These are phyloP conservation scores for Macrosoma leucophasiata DNA, from an alignment of 2,888 invertebrate species.

Conservation along the genomic window DNA sequence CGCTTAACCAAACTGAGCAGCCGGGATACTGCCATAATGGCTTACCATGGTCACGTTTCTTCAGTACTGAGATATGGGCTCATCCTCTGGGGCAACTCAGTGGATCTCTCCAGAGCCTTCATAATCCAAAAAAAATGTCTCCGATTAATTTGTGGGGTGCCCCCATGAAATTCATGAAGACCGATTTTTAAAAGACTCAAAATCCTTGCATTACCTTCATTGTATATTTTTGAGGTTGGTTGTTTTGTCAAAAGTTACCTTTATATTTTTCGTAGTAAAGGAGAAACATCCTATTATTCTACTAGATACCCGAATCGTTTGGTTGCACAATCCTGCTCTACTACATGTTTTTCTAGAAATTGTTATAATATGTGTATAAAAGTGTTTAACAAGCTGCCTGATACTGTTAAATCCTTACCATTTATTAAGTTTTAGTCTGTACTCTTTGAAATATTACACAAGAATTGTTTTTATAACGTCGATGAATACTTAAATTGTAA, in stretches of 20 bases:
- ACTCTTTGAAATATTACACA: no score
- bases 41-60: slow-evolving; percentile 4
- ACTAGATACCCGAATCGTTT: no score
- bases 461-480: no score
- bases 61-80: slow-evolving; percentile 5
- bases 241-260: slow-evolving; percentile 6
- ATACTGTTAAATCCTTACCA: no score
- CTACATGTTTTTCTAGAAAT: no score
- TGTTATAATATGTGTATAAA: no score
- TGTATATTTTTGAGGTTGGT: slow-evolving; percentile 5
- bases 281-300: no score
- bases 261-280: no score
- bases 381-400: no score
- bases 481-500: no score
- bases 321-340: no score
- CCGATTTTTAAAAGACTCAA: slow-evolving; percentile 3
- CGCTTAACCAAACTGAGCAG: not conserved
- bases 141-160: slow-evolving; percentile 3
- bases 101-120: not conserved
- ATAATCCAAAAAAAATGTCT: slow-evolving; percentile 4
- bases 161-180: slow-evolving; percentile 5
- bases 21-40: not conserved
- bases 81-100: slow-evolving; percentile 5
- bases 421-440: no score
- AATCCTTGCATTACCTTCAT: not conserved